Evolutionary conservation across 2,888 invertebrate species (phyloP).

Genomic region (Phanerotoma sp.): DNA sequence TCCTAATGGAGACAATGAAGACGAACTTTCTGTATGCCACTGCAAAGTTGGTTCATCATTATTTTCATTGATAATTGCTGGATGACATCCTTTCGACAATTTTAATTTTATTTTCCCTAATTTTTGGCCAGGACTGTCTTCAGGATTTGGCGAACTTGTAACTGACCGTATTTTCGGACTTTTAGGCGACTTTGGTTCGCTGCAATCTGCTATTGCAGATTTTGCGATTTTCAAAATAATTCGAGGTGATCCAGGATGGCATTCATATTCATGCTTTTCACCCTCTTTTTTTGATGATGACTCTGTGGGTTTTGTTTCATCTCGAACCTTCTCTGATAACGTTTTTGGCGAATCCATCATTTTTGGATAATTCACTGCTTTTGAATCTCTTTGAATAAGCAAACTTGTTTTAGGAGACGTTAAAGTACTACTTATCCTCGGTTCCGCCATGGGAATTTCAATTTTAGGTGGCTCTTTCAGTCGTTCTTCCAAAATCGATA

Average conservation of each 20-base stretch:
- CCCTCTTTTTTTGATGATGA: conserved; percentile 46
- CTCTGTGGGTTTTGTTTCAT: no score
- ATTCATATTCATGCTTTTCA: conserved; percentile 48
- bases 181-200: conserved; percentile 53
- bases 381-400: conserved; percentile 46
- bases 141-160: conserved; percentile 54
- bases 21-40: conserved; percentile 50
- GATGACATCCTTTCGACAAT: conserved; percentile 58
- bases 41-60: conserved; percentile 42
- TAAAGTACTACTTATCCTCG: conserved; percentile 39
- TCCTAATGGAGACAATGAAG: conserved; percentile 48
- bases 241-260: conserved; percentile 53
- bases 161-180: conserved; percentile 54
- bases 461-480: conserved; percentile 51
- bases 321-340: conserved; percentile 38
- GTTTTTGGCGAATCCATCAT: conserved; percentile 43
- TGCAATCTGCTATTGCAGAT: conserved; percentile 53
- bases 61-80: conserved; percentile 54
- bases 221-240: conserved; percentile 55
- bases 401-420: conserved; percentile 46
- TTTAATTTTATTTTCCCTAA: conserved; percentile 62
- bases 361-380: conserved; percentile 37
- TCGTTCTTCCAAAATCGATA: conserved; percentile 49
- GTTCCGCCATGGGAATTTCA: conserved; percentile 47
- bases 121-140: conserved; percentile 57